phyloP scores from a whole-genome alignment of 2,797 vertebrate genomes.

The Scolopax rusticola region DNA sequence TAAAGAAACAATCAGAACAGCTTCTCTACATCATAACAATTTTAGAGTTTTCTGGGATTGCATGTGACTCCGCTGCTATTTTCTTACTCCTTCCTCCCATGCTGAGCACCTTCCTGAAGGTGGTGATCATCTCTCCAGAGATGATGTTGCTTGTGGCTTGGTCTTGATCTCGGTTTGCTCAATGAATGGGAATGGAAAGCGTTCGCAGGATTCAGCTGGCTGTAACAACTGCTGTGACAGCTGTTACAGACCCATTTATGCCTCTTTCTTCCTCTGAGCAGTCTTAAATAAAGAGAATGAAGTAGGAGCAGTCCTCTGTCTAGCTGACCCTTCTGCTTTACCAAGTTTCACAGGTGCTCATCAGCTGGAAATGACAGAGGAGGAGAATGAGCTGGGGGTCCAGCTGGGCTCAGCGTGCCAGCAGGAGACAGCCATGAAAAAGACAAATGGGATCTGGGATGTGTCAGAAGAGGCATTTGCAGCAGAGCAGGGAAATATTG shows the following conservation, averaged over 20 bases:
- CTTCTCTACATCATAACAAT: neutral
- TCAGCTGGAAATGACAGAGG: constrained; percentile 8
- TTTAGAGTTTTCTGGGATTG: neutral
- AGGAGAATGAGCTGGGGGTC: neutral
- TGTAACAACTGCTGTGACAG: neutral
- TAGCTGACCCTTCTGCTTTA: constrained; percentile 17
- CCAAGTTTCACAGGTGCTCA: neutral
- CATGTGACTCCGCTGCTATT: neutral
- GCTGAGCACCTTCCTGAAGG: neutral
- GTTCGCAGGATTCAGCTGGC: neutral
- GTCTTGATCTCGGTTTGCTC: neutral
- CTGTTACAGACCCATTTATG: neutral
- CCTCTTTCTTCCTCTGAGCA: neutral
- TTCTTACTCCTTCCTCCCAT: neutral
- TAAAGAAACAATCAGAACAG: neutral
- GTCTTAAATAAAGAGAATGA: constrained; percentile 26
- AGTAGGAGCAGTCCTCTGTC: neutral
- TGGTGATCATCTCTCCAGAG: neutral
- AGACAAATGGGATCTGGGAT: neutral
- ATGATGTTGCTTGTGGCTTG: neutral
- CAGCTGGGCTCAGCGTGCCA: neutral
- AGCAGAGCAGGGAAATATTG: neutral
- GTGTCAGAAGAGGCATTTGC: neutral
- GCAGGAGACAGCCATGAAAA: neutral
- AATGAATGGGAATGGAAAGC: neutral